Conservation (phyloP, 2,797 vertebrate genomes). For the Astyanax mexicanus region DNA sequence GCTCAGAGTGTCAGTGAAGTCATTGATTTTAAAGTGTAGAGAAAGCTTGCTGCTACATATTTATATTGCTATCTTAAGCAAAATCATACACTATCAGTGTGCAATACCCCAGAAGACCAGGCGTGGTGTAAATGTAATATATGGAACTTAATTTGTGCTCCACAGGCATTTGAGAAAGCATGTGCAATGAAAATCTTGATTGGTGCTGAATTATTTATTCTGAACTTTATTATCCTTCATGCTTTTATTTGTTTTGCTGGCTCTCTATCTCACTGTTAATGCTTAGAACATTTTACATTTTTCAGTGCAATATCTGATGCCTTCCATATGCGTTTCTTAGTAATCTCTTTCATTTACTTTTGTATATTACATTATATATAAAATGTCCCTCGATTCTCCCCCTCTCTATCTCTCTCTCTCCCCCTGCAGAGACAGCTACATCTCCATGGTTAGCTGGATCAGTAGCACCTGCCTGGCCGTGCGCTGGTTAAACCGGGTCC, state of each 20-base stretch:
- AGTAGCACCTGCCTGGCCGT: conserved; percentile 81
- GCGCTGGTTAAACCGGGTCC: conserved; percentile 84
- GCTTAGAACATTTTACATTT: conserved; percentile 20
- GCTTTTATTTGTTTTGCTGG: background rate
- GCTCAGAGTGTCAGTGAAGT: no score
- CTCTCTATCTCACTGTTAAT: background rate
- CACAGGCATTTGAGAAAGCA: no score
- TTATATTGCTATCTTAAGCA: no score
- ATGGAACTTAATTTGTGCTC: no score
- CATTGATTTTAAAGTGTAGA: no score
- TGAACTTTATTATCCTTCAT: background rate
- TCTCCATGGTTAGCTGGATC: conserved; percentile 86
- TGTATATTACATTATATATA: background rate
- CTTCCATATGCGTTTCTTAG: background rate
- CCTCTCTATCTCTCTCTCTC: conserved; percentile 10
- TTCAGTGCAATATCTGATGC: background rate
- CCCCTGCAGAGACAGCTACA: conserved; percentile 80
- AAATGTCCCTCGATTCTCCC: background rate
- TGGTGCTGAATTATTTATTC: background rate
- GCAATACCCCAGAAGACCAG: no score
- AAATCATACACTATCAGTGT: no score
- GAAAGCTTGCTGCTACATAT: no score
- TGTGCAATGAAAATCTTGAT: background rate
- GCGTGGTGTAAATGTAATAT: no score
- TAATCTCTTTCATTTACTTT: background rate